phyloP scores from a whole-genome alignment of 2,797 vertebrate species.

The Varecia variegata region DNA sequence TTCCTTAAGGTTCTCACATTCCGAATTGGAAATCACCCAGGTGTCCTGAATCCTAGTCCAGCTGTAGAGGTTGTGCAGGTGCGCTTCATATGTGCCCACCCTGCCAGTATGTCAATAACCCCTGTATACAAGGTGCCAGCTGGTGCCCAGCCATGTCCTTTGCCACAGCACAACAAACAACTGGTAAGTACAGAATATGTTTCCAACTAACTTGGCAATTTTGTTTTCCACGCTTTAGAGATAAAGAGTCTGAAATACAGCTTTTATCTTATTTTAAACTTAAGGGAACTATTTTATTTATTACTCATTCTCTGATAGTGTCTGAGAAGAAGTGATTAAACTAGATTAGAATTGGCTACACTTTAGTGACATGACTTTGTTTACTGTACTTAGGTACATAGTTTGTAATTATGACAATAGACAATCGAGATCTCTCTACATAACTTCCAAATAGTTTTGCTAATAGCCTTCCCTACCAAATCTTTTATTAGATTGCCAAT shows the following conservation, averaged over 20 bases:
- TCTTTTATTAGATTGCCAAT: slow-evolving; percentile 7
- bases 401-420: not conserved
- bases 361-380: not conserved
- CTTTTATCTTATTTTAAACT: not conserved
- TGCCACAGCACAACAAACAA: slow-evolving; percentile 80
- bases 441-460: not conserved
- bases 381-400: not conserved
- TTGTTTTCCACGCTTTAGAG: not conserved
- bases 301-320: not conserved
- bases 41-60: slow-evolving; percentile 75
- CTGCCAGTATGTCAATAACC: slow-evolving; percentile 76
- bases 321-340: not conserved
- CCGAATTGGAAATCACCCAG: slow-evolving; percentile 77
- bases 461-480: not conserved
- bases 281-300: not conserved
- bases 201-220: not conserved
- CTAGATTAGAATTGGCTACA: not conserved
- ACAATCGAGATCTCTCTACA: not conserved
- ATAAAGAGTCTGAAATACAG: not conserved
- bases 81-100: slow-evolving; percentile 76
- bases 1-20: slow-evolving; percentile 80
- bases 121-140: slow-evolving; percentile 70
- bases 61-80: slow-evolving; percentile 80
- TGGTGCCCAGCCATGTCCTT: slow-evolving; percentile 74
- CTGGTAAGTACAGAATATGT: slow-evolving; percentile 68